Base-by-base conservation (phyloP, 2,888 invertebrate genomes). In the Cenopis cana region DNA sequence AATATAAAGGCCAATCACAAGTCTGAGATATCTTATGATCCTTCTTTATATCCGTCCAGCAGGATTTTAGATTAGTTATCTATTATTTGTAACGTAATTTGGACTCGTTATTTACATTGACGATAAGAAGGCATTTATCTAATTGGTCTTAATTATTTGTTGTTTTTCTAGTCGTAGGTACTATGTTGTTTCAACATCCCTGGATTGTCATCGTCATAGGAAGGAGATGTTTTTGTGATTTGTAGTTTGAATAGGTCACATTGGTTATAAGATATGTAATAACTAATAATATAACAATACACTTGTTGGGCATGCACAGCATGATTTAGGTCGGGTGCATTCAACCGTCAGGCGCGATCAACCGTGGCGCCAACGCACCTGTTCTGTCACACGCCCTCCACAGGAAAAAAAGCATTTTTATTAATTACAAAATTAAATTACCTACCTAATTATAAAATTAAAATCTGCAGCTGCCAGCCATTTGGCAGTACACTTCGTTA, bases 271-370 rank as follows among this genome's bases (percentile, higher is more conserved):
- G n/a, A n/a, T n/a, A n/a, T n/a, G n/a, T n/a, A n/a, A n/a, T n/a
- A n/a, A n/a, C n/a, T n/a, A n/a, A n/a, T n/a, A n/a, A n/a, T n/a
- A 46, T 50, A 46, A 17, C 66, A 49, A 61, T 67, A 61, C 55
- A 67, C 55, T 50, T 29, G 49, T 24, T 46, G 46, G 38, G 36
- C 52, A 52, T 65, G 65, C 66, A 49, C 57, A 36, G 29, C 24
- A 20, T 9, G 56, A 65, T 60, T 55, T 49, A 55, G 66, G 66
- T 66, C 59, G 71, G 38, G 67, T 61, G 66, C 71, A 71, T 46
- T 71, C 66, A 71, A 50, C 66, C 71, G 67, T 17, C 56, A 10
- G 49, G 50, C 29, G 20, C 67, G 61, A 71, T 71, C 70, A 71
- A 46, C 59, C 54, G 60, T 65, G 41, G 55, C 61, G 60, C 20